Percentiles rank a stretch among this genome's conserved stretches.
phyloP scores from a whole-genome alignment of 1,140 invertebrate genomes.

The Meloidogyne exigua region DNA sequence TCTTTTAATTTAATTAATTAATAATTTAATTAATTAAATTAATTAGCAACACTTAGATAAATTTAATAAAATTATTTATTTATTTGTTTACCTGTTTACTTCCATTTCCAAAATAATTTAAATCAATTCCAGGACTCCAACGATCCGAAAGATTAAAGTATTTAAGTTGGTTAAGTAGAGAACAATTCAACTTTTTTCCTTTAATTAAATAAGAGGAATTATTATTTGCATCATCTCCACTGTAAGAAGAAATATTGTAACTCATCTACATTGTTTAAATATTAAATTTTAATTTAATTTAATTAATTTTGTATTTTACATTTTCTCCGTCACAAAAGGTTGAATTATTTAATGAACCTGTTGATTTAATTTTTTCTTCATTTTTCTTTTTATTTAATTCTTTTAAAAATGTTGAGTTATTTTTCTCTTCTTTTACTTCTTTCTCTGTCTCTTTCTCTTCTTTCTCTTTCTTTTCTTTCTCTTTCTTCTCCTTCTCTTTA shows the following conservation, averaged over 20 bases:
- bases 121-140: not conserved
- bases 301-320: not conserved
- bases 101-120: not conserved
- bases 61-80: too few relatives aligned
- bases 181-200: not conserved
- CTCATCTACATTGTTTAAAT: not conserved
- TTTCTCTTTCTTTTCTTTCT: not conserved
- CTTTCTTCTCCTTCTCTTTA: not conserved
- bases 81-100: not conserved
- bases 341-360: not conserved
- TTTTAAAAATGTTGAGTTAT: too few relatives aligned
- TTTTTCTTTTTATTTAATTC: not conserved
- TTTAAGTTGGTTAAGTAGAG: not conserved
- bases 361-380: not conserved
- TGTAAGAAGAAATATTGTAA: not conserved
- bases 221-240: not conserved
- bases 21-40: too few relatives aligned
- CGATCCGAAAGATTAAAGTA: not conserved
- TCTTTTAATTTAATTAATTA: too few relatives aligned
- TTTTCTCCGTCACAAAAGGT: conserved; percentile 1
- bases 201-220: not conserved
- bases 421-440: not conserved
- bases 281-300: not conserved
- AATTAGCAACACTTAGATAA: too few relatives aligned
- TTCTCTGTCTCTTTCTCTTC: not conserved